These are phyloP conservation scores for Osmerus mordax DNA, from an alignment of 2,113 vertebrate species.

Conservation along the genomic window DNA sequence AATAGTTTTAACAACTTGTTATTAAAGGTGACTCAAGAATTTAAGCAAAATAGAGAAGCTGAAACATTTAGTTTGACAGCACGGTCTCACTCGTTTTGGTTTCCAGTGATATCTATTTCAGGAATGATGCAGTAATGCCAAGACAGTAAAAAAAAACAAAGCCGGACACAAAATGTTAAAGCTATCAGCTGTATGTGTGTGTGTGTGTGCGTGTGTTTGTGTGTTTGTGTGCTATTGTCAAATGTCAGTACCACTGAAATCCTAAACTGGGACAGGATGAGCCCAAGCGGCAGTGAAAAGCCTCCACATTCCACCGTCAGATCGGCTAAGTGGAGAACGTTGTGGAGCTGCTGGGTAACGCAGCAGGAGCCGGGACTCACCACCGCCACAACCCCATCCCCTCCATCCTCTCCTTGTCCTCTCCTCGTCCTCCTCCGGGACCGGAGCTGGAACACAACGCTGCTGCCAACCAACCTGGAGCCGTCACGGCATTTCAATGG, in stretches of 20 bases:
- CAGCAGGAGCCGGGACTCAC: too few relatives aligned
- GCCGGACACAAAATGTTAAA: conserved; percentile 67
- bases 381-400: too few relatives aligned
- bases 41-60: conserved; percentile 39
- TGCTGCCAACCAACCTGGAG: too few relatives aligned
- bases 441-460: too few relatives aligned
- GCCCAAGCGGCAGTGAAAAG: conserved; percentile 25
- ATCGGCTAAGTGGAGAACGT: conserved; percentile 36
- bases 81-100: conserved; percentile 33
- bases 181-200: conserved; percentile 52
- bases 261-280: conserved; percentile 17
- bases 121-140: conserved; percentile 49
- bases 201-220: conserved; percentile 17
- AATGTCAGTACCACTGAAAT: conserved; percentile 33
- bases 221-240: conserved; percentile 28
- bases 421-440: too few relatives aligned
- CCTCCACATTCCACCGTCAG: conserved; percentile 47
- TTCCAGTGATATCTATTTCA: conserved; percentile 64
- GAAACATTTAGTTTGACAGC: conserved; percentile 59
- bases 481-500: too few relatives aligned
- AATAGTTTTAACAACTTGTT: conserved; percentile 22
- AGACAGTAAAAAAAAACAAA: conserved; percentile 52
- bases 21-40: conserved; percentile 55
- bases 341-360: background rate
- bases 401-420: too few relatives aligned